Evolutionary conservation across 64 coral and sea anemone species (phyloP).

Genomic region (Dendrophyllia cribrosa): DNA sequence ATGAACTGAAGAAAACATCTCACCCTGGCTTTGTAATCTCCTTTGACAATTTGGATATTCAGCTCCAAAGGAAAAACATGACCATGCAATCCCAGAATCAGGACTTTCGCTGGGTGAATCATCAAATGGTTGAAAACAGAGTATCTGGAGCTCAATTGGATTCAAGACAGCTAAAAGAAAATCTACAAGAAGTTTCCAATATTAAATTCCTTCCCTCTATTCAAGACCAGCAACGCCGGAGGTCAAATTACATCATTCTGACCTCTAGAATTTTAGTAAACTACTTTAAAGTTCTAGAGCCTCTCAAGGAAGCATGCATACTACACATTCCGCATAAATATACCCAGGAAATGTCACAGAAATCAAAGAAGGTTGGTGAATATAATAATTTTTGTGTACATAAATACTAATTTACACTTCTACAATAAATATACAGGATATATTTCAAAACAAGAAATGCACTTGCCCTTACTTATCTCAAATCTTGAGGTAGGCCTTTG

Average conservation of each 20-base stretch:
- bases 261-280: constrained; percentile 44
- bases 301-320: constrained; percentile 1
- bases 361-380: constrained; percentile 41
- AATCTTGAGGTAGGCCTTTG: no score
- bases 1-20: constrained; percentile 9
- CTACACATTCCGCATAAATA: constrained; percentile 51
- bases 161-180: neutral
- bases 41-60: constrained; percentile 49
- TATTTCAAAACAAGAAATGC: no score
- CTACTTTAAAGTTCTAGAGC: constrained; percentile 9
- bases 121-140: constrained; percentile 42
- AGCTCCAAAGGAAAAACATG: constrained; percentile 52
- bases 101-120: constrained; percentile 62
- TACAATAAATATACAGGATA: neutral
- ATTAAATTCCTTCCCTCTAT: constrained; percentile 44
- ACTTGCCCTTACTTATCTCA: no score
- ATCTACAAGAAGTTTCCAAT: constrained; percentile 30
- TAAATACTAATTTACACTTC: neutral
- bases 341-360: neutral
- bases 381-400: neutral
- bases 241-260: constrained; percentile 41
- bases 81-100: constrained; percentile 21
- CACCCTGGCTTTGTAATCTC: constrained; percentile 42
- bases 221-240: constrained; percentile 48
- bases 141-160: constrained; percentile 27